Base-by-base conservation (phyloP, 2,888 invertebrate species). In the Melinaea menophilus region DNA sequence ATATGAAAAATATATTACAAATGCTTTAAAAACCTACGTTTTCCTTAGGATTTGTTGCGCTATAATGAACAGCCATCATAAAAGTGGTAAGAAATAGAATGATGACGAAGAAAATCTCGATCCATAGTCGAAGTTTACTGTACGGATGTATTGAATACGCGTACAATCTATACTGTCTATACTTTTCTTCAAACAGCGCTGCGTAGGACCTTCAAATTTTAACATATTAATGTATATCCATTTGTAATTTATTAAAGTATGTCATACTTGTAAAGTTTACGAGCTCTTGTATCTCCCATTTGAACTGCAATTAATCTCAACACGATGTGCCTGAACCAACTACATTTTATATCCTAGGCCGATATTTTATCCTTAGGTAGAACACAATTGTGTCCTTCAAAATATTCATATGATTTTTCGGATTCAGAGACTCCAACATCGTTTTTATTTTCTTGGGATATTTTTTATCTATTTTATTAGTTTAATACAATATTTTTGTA, bases 81-180 rank as follows among this genome's bases (percentile, higher is more conserved):
- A 72, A 45, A 22, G 75, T 74, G 1, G 70, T 65, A 0, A 64
- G 0, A 3, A 79, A 7, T 62, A 79, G 72, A 7, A 68, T 45
- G 3, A 75, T 2, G 0, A 74, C 65, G 5, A 79, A 75, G 0
- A 72, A 13, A 0, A 69, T 57, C 64, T 85, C 85, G 3, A 79
- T 51, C 64, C 69, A 77, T 2, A 79, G 56, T n/a, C 84, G 70
- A 4, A 84, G 65, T 55, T 69, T 78, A 69, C 85, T 84, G 61
- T 72, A 85, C 0, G 85, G 85, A 62, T 86, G 85, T 34, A 85
- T 76, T 3, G 79, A 69, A 3, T 69, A 61, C 0, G 79, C 78
- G 61, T 76, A 74, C 3, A 73, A 85, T 0, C 79, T 78, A 64
- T 75, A 76, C 64, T 76, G 85, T 0, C 79, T 78, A 64, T 75